Evolutionary conservation across 2,113 vertebrate species (phyloP).

Genomic region (Callaeas wilsoni): DNA sequence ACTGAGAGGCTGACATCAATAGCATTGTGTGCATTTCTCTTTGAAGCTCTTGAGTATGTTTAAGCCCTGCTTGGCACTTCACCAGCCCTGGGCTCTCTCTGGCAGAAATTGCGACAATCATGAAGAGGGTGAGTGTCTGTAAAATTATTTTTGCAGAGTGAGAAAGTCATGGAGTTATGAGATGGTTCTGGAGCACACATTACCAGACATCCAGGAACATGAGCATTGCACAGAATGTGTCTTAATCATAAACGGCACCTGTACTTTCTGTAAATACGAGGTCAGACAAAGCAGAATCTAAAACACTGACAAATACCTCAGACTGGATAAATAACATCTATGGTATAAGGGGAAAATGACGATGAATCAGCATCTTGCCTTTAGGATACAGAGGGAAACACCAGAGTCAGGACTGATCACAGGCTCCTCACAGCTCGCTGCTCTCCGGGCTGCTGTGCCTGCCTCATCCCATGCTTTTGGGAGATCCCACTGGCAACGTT

Average conservation of each 20-base stretch:
- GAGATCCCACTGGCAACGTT: neutral
- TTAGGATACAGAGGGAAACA: neutral
- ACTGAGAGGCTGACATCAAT: conserved; percentile 52
- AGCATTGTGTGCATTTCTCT: conserved; percentile 54
- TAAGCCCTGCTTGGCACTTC: conserved; percentile 45
- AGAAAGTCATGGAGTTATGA: neutral
- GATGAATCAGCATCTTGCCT: neutral
- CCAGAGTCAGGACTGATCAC: neutral
- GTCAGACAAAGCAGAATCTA: neutral
- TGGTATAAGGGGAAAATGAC: neutral
- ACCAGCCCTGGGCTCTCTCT: conserved; percentile 34
- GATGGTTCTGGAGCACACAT: neutral
- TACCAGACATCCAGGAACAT: neutral
- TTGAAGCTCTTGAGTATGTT: conserved; percentile 46
- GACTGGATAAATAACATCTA: neutral
- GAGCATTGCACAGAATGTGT: neutral
- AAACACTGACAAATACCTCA: neutral
- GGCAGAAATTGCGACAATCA: neutral
- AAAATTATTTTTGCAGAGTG: conserved; percentile 4
- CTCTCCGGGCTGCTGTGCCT: neutral
- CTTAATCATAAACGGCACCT: neutral
- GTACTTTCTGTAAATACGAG: neutral
- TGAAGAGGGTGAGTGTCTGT: neutral
- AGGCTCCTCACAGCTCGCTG: neutral
- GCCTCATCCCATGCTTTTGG: neutral